Base-by-base conservation (phyloP, 2,797 vertebrate genomes). In the Oreochromis mossambicus region DNA sequence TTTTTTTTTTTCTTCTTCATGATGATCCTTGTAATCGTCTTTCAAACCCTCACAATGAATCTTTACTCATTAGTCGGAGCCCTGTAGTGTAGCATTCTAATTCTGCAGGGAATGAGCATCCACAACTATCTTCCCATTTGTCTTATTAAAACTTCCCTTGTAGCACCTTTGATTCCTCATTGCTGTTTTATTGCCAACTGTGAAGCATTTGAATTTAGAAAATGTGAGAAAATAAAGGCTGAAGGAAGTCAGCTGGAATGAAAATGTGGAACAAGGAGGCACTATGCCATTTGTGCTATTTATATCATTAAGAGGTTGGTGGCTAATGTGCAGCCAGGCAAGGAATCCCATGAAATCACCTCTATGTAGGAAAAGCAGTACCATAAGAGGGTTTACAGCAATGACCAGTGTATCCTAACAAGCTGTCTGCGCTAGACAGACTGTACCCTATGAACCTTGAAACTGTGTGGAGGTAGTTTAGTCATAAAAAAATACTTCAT, bases 281-380 rank as follows among this genome's bases (percentile, higher is more conserved):
- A 5, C 26, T 17, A 19, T 73, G 61, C n/a, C 52, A 29, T 66
- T 80, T 24, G 54, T 43, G 76, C 81, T 89, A 83, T 92, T 89
- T 87, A 83, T 87, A 86, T 78, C 54, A 78, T 56, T 36, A 66
- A 58, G 88, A 85, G 63, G 79, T 58, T 77, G 61, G 80, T 85
- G 68, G 52, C 77, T 85, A 83, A 83, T 82, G 78, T 83, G 58
- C 78, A 82, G 54, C 88, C 83, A 85, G 56, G 76, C 55, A 79
- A 51, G 36, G 82, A 36, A 83, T 79, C 32, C 21, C 78, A 79
- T 68, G 50, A 84, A 84, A 84, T 89, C 56, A 81, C 66, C 66
- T 80, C 17, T 34, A 78, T 38, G 38, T 50, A 55, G 51, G 36
- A 34, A 79, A 13, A 58, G 54, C 52, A 50, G 26, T 75, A 32